Percentiles rank a stretch among this genome's conserved stretches.
Evolutionary conservation across 1,140 invertebrate genomes (phyloP).

Genomic region (Caerostris darwini): DNA sequence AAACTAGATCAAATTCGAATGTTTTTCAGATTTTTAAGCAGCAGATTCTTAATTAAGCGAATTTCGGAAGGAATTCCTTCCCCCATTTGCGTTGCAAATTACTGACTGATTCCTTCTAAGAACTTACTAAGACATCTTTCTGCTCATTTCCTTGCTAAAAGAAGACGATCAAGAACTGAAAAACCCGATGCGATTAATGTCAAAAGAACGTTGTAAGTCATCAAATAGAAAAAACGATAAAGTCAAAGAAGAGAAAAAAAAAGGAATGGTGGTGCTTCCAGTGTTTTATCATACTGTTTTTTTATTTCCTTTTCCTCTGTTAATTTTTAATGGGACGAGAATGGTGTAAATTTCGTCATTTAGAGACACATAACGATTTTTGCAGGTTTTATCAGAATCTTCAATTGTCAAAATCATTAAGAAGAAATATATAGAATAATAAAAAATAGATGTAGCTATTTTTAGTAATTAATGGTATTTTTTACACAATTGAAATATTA

Average conservation of each 20-base stretch:
- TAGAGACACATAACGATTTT: too few species aligned
- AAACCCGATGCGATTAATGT: neutral
- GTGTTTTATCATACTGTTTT: too few species aligned
- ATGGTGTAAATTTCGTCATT: too few species aligned
- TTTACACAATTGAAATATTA: too few species aligned
- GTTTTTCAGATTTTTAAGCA: conserved; percentile 10
- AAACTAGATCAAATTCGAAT: neutral
- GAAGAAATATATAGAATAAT: too few species aligned
- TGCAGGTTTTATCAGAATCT: too few species aligned
- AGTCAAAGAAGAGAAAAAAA: neutral
- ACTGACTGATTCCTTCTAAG: neutral
- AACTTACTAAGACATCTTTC: neutral
- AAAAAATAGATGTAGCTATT: too few species aligned
- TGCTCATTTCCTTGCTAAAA: neutral
- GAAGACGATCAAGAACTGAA: neutral
- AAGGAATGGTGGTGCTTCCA: too few species aligned
- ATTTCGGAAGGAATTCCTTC: neutral
- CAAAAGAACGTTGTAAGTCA: conserved; percentile 25
- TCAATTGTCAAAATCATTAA: too few species aligned
- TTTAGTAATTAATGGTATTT: too few species aligned
- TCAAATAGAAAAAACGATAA: neutral
- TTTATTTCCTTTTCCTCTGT: too few species aligned
- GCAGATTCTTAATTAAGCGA: neutral
- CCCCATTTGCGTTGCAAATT: conserved; percentile 4
- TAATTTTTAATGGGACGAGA: too few species aligned